Base-by-base conservation (phyloP, 2,113 vertebrate genomes). In the Psephotus haematonotus region DNA sequence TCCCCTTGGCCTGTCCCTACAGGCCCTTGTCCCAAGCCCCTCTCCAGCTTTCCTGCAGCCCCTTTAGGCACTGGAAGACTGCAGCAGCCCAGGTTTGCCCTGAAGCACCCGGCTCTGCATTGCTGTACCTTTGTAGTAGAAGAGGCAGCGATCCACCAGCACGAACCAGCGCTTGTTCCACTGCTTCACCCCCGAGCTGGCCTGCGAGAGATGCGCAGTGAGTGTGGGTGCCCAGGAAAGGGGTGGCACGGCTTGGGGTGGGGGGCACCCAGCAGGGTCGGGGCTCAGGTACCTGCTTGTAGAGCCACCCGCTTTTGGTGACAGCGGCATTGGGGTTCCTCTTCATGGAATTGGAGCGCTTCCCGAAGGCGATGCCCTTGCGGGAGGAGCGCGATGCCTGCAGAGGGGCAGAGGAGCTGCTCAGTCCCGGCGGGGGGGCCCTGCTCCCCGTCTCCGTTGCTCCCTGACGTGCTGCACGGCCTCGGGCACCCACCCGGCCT, bases 81-180 rank as follows among this genome's bases (percentile, higher is more conserved):
- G 20, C 20, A 23, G 27, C 8, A 20, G 29, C 52, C 29, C 0
- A 3, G 29, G 7, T 7, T 20, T 9, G 41, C 49, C 1, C 1
- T 5, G 11, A 9, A 19, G 28, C 25, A 3, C 4, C 19, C 2
- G 1, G 68, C 37, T 29, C 77, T 70, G 19, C 62, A 18, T 35
- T 1, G 16, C 41, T 8, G 64, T 90, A 99, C 99, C 99, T 99
- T 99, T 99, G 89, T 99, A 99, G 97, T 99, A 99, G 97, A 99
- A 99, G 71, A 99, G 99, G 97, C 99, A 99, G 86, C 99, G 98
- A 94, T 99, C 99, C 55, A 99, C 98, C 93, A 99, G 98, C 88
- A 99, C 99, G 4, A 99, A 99, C 99, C 99, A 99, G 86, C 99
- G 98, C 95, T 98, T 99, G 97, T 99, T 99, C 99, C 99, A 99